Percentiles rank a stretch among this genome's conserved stretches.
phyloP scores from a whole-genome alignment of 2,797 vertebrate species.

The Mormyrus hasselquistii region DNA sequence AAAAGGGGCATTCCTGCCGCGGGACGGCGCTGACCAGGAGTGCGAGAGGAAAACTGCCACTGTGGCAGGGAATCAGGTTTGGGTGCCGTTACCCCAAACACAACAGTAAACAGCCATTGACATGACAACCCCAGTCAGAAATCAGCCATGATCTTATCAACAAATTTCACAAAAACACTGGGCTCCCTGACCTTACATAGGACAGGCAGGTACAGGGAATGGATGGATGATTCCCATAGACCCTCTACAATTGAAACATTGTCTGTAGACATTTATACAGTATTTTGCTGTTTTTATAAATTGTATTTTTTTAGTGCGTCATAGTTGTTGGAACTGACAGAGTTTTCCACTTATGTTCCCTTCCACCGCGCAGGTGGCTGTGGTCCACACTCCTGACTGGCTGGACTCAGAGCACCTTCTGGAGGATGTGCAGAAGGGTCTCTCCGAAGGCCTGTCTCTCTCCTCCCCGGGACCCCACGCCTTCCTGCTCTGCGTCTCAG shows the following conservation, averaged over 20 bases:
- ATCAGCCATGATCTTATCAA: not conserved
- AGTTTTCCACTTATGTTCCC: not conserved
- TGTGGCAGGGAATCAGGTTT: conserved; percentile 48
- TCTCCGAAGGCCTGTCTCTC: conserved; percentile 57
- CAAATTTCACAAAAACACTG: not conserved
- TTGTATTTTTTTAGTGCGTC: not conserved
- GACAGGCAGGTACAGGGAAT: not conserved
- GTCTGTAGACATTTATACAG: not conserved
- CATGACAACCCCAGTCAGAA: not conserved
- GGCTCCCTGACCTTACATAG: not conserved
- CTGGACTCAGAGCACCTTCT: conserved; percentile 49
- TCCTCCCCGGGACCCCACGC: conserved; percentile 61
- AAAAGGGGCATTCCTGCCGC: conserved; percentile 44
- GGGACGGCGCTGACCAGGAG: conserved; percentile 33
- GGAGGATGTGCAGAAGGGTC: conserved; percentile 54
- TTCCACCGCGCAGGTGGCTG: conserved; percentile 48
- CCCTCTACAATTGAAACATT: not conserved
- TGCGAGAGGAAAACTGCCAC: conserved; percentile 56
- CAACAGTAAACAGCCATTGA: not conserved
- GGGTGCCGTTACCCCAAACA: conserved; percentile 2
- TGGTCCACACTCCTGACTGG: conserved; percentile 69
- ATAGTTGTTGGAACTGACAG: not conserved
- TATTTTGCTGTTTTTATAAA: not conserved
- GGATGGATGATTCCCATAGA: not conserved
- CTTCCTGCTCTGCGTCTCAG: conserved; percentile 64